Base-by-base conservation (phyloP, 35 echinoderm and acorn worm genomes). In the Patiria miniata region DNA sequence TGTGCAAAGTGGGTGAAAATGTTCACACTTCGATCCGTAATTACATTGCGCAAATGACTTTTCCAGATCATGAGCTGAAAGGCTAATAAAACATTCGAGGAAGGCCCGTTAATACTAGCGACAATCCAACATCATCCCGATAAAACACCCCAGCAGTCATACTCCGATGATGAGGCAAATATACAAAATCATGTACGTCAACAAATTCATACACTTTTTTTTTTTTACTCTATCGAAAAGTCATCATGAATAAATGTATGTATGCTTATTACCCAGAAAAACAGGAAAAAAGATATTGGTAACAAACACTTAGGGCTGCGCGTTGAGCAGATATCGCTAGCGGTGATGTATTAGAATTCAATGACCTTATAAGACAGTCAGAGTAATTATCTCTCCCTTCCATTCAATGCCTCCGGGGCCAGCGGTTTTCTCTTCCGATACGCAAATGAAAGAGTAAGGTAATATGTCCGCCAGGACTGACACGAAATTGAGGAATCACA, bases 401-500 rank as follows among this genome's bases (percentile, higher is more conserved):
- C 65, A 73, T 73, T 73, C 65, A 73, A 34, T 32, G 65, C 65
- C 65, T 73, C 34, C 26, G 65, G 65, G 65, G 65, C 26, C 14
- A 34, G 65, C 26, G 26, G 52, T 18, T 73, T 73, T 73, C 65
- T 73, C 65, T 73, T 73, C 65, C 65, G 65, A 73, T 73, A 73
- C 65, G 65, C 65, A 73, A 73, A 73, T 73, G 65, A 82, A 44
- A 82, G 28, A 82, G 38, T 51, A 82, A 82, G 80, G 51, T 52
- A 82, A 82, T 82, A 82, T 53, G 40, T 82, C 80, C 80, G 51
- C 51, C 42, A 52, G 39, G 42, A 82, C 30, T 82, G 44, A 51
- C 14, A 16, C 14, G 38, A 82, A 82, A 82, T 82, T 42, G 80
- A 82, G 39, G 42, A 82, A 82, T 82, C 80, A 82, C 80, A 82